Percentiles rank a stretch among this genome's conserved stretches.
phyloP scores from a whole-genome alignment of 2,888 invertebrate genomes.

The Rhingia campestris region DNA sequence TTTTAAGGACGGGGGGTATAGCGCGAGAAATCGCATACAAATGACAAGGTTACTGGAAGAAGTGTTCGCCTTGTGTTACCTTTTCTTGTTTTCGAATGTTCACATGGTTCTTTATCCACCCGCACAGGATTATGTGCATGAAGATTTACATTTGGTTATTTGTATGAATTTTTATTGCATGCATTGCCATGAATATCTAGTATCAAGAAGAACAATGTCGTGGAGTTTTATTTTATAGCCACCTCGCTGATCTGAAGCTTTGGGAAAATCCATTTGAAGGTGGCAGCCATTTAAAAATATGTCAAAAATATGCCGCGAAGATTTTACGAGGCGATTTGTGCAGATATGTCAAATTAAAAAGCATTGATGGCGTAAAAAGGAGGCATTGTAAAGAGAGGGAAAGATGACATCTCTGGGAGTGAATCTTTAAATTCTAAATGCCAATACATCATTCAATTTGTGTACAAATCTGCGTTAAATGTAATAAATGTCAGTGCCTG shows the following conservation, averaged over 20 bases:
- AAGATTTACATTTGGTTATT: conserved; percentile 74
- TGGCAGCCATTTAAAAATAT: conserved; percentile 30
- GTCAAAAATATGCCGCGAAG: conserved; percentile 23
- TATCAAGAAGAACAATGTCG: conserved; percentile 76
- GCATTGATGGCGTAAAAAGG: conserved; percentile 49
- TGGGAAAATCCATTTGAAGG: conserved; percentile 39
- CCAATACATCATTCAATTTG: too few species aligned
- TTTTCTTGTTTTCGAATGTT: conserved; percentile 29
- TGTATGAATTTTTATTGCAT: conserved; percentile 82
- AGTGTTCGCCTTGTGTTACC: conserved; percentile 18
- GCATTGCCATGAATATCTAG: conserved; percentile 81
- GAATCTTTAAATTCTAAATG: neutral
- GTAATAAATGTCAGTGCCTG: too few species aligned
- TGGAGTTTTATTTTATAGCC: conserved; percentile 49
- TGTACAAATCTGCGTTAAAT: too few species aligned
- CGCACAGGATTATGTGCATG: conserved; percentile 64
- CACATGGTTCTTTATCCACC: conserved; percentile 33
- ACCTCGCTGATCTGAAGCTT: conserved; percentile 47
- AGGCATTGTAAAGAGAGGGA: neutral
- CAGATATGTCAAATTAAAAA: conserved; percentile 66
- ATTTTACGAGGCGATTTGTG: conserved; percentile 57
- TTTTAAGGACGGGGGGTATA: neutral
- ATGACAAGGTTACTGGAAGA: conserved; percentile 55
- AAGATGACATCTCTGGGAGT: neutral
- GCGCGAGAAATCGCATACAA: conserved; percentile 73